Conservation (phyloP, 2,888 invertebrate genomes). For the Stenurella melanura region DNA sequence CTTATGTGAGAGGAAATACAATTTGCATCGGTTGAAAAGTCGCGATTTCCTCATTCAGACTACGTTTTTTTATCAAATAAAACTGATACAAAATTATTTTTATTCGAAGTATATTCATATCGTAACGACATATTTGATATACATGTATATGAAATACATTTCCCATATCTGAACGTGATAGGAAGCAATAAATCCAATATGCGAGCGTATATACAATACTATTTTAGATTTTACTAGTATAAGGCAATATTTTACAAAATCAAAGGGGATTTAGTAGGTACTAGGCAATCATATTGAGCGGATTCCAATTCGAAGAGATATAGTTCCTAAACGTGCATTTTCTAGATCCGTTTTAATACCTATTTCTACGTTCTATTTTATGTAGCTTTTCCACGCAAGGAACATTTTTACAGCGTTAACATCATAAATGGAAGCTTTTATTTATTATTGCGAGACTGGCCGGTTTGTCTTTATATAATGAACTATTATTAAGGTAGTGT, state of each 20-base stretch:
- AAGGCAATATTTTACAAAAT: slow-evolving; percentile 3
- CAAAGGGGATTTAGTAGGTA: not conserved
- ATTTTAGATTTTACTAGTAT: not conserved
- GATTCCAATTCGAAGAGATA: not conserved
- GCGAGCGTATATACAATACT: slow-evolving; percentile 13
- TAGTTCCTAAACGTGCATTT: not conserved
- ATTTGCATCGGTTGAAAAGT: not conserved
- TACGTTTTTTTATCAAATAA: slow-evolving; percentile 13
- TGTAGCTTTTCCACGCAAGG: not conserved
- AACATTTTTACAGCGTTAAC: not conserved
- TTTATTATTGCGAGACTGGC: not conserved
- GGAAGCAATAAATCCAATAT: slow-evolving; percentile 28
- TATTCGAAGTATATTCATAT: slow-evolving; percentile 27
- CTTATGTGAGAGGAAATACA: not conserved
- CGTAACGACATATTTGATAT: slow-evolving; percentile 21
- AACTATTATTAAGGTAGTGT: no score
- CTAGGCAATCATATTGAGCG: not conserved
- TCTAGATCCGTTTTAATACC: not conserved
- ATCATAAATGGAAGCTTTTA: not conserved
- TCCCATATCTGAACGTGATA: slow-evolving; percentile 28
- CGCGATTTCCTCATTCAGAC: slow-evolving; percentile 1
- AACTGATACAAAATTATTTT: slow-evolving; percentile 14
- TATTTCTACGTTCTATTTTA: not conserved
- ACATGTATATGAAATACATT: slow-evolving; percentile 11
- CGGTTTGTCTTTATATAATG: no score